Evolutionary conservation across 2,113 vertebrate species (phyloP).

Genomic region (Cavia aperea): DNA sequence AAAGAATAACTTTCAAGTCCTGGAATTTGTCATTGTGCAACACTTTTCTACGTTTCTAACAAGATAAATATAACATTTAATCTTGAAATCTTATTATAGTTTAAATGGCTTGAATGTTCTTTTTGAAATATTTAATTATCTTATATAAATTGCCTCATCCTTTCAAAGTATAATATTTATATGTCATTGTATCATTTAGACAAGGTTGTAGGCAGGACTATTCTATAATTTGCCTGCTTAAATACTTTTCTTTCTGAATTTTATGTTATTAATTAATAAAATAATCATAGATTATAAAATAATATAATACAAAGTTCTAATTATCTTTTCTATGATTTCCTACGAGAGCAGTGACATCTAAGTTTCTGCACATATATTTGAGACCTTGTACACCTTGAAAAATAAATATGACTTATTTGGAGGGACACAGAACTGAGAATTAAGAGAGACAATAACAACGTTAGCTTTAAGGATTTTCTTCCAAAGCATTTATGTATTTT

Average conservation of each 20-base stretch:
- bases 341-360: not conserved
- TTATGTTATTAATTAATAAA: not conserved
- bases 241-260: conserved; percentile 46
- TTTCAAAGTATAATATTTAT: conserved; percentile 16
- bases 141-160: not conserved
- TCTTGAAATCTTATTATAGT: conserved; percentile 28
- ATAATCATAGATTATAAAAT: not conserved
- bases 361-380: not conserved
- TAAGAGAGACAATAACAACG: not conserved
- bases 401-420: conserved; percentile 21
- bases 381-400: not conserved
- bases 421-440: not conserved
- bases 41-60: not conserved
- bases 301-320: not conserved
- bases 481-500: not conserved
- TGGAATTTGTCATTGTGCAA: conserved; percentile 1
- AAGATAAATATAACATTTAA: not conserved
- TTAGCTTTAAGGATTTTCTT: not conserved
- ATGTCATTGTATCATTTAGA: not conserved
- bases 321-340: not conserved
- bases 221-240: not conserved
- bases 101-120: conserved; percentile 31
- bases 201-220: not conserved
- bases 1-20: not conserved
- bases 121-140: conserved; percentile 46